These are phyloP conservation scores for Chromoteleia sp. DNA, from an alignment of 2,888 invertebrate species.

Conservation along the genomic window DNA sequence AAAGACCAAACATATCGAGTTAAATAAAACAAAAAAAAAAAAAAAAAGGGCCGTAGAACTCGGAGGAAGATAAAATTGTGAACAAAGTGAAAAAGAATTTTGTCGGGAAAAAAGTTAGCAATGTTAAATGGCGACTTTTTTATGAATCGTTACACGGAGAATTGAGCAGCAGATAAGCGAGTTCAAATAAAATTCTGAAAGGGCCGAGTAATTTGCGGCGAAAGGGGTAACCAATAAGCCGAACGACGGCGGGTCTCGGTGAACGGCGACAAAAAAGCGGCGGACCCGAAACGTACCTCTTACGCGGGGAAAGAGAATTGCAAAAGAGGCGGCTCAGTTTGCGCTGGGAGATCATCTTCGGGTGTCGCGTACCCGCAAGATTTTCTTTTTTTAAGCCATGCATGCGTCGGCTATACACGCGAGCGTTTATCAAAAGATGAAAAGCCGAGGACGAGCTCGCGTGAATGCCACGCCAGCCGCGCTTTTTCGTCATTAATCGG, in stretches of 20 bases:
- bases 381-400: slow-evolving; percentile 18
- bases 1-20: too few species aligned
- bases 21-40: too few species aligned
- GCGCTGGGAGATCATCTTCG: slow-evolving; percentile 21
- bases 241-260: slow-evolving; percentile 30
- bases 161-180: slow-evolving; percentile 52
- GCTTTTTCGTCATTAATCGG: slow-evolving; percentile 31
- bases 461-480: slow-evolving; percentile 10
- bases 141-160: slow-evolving; percentile 19
- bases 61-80: too few species aligned
- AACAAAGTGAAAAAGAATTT: too few species aligned
- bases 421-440: slow-evolving; percentile 32
- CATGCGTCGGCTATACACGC: slow-evolving; percentile 25
- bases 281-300: slow-evolving; percentile 19
- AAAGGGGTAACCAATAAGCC: slow-evolving; percentile 42
- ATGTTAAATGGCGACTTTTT: slow-evolving; percentile 22
- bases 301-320: slow-evolving; percentile 53
- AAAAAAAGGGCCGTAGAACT: too few species aligned
- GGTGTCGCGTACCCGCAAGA: slow-evolving; percentile 15
- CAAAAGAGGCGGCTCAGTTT: slow-evolving; percentile 41
- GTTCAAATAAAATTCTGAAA: slow-evolving; percentile 53
- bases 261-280: slow-evolving; percentile 31
- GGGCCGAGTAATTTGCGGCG: slow-evolving; percentile 28
- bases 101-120: slow-evolving; percentile 13
- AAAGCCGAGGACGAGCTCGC: slow-evolving; percentile 20